Base-by-base conservation (phyloP, 2,888 invertebrate species). In the Linyphia triangularis region DNA sequence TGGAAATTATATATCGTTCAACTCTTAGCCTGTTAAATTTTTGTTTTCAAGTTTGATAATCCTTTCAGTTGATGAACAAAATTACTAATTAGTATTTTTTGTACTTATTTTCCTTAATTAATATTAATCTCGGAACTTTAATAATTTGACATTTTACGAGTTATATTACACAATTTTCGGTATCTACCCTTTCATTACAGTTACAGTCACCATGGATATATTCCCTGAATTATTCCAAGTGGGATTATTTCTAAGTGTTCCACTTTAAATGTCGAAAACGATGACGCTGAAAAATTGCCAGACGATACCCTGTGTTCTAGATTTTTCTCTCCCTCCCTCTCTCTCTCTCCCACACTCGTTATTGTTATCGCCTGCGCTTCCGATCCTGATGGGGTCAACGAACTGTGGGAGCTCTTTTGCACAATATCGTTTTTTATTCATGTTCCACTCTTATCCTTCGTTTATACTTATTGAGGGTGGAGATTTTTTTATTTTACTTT, bases 241-340 rank as follows among this genome's bases (percentile, higher is more conserved):
- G 61, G 63, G 40, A 51, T 16, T 40, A 65, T 67, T 43, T 13
- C 65, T 26, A 67, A 82, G 82, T 72, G 82, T 37, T 61, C 82
- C 61, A 82, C 82, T 82, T 51, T 61, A 82, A 82, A 51, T 51
- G 51, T 16, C 33, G 37, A 22, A 33, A 51, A 51, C 51, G 59
- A 69, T 30, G 40, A 70, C 57, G 73, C 37, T 51, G 69, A 85
- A 85, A 85, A 43, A 61, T 79, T 67, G 69, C 70, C n/a, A 85
- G 78, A 85, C 69, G 72, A 84, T 88, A 78, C 75, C 67, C 40
- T 51, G 51, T 78, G 81, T 37, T 69, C 81, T 40, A 90, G 70
- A 63, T 81, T 89, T 72, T 67, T 73, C 43, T 83, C 63, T 85
- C 92, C 26, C 92, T 70, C 91, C 92, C 72, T 92, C 92, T 91